phyloP scores from a whole-genome alignment of 1,140 invertebrate species.

The Chymomyza costata region DNA sequence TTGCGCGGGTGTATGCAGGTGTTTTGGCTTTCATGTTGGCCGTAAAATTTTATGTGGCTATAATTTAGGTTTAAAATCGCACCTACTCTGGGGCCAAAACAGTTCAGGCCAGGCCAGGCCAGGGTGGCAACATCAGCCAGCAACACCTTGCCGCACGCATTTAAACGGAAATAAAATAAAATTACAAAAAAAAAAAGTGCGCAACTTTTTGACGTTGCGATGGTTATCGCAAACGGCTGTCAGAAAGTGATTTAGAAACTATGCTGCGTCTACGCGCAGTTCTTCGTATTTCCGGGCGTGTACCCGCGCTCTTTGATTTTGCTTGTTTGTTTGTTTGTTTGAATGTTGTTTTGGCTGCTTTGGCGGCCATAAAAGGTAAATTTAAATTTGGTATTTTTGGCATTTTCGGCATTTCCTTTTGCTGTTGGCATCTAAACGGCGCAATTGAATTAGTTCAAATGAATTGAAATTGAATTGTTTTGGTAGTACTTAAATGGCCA shows the following conservation, averaged over 20 bases:
- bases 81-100: constrained; percentile 18
- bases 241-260: constrained; percentile 71
- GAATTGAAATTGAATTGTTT: constrained; percentile 20
- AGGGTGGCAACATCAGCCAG: too few species aligned
- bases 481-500: too few species aligned
- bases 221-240: constrained; percentile 66
- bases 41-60: constrained; percentile 66
- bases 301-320: too few species aligned
- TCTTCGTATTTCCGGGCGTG: too few species aligned
- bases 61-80: constrained; percentile 67
- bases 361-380: constrained; percentile 58
- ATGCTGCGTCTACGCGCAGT: constrained; percentile 36
- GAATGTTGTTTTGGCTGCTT: constrained; percentile 32
- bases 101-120: too few species aligned
- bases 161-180: constrained; percentile 72
- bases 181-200: constrained; percentile 69
- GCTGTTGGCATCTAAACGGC: constrained; percentile 22
- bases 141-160: constrained; percentile 48
- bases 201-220: constrained; percentile 68
- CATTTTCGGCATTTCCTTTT: constrained; percentile 18
- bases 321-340: constrained; percentile 42
- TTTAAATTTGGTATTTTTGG: constrained; percentile 56
- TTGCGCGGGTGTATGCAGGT: too few species aligned
- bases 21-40: constrained; percentile 44
- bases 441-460: constrained; percentile 32